Percentiles rank a stretch among this genome's conserved stretches.
Evolutionary conservation across 2,797 vertebrate genomes (phyloP).

Genomic region (Knipowitschia caucasica): DNA sequence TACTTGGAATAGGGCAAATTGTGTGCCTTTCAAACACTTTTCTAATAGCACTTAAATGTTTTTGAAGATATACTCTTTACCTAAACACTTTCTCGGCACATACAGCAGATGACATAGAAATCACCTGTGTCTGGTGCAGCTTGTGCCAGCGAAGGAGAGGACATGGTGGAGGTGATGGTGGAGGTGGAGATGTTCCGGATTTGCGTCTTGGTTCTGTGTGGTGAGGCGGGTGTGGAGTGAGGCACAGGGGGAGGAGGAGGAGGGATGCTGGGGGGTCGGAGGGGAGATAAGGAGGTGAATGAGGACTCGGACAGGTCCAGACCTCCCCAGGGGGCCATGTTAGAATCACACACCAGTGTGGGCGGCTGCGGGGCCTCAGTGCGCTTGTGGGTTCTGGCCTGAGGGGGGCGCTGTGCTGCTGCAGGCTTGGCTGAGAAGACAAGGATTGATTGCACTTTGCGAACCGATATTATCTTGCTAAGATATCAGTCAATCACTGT

Average conservation of each 20-base stretch:
- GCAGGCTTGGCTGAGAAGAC: slow-evolving; percentile 36
- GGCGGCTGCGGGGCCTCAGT: slow-evolving; percentile 15
- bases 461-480: no score
- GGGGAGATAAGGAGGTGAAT: slow-evolving; percentile 55
- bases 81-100: not conserved
- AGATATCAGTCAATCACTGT: no score
- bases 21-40: no score
- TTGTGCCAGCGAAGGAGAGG: slow-evolving; percentile 19
- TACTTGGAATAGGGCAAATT: no score
- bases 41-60: no score
- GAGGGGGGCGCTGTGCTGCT: slow-evolving; percentile 29
- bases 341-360: slow-evolving; percentile 48
- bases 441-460: no score
- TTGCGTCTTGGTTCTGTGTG: slow-evolving; percentile 15
- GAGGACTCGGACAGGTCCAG: slow-evolving; percentile 66
- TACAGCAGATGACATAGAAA: no score
- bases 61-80: no score
- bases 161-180: slow-evolving; percentile 32
- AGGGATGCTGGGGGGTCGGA: slow-evolving; percentile 26
- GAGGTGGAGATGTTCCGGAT: slow-evolving; percentile 22
- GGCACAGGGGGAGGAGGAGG: slow-evolving; percentile 26
- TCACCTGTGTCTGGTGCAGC: slow-evolving; percentile 17
- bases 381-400: slow-evolving; percentile 30
- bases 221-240: slow-evolving; percentile 20
- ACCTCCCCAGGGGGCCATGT: slow-evolving; percentile 67